Percentiles rank a stretch among this genome's conserved stretches.
phyloP scores from a whole-genome alignment of 2,888 invertebrate species.

The Cerastis leucographa region DNA sequence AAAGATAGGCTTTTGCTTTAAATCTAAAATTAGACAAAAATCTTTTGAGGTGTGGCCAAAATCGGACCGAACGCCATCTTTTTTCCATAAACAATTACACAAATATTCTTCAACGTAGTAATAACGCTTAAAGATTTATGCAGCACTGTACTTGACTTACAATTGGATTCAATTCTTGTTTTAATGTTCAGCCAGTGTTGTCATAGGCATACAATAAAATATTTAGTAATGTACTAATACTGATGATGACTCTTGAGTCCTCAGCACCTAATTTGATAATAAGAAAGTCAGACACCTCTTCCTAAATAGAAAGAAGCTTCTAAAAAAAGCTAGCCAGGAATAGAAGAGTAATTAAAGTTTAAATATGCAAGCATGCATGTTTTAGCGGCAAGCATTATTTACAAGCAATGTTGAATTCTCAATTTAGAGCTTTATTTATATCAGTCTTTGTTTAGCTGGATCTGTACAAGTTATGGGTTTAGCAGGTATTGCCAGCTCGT shows the following conservation, averaged over 20 bases:
- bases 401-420: not conserved
- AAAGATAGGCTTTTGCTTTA: slow-evolving; percentile 47
- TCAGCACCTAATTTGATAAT: not conserved
- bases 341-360: not conserved
- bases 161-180: not conserved
- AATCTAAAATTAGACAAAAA: slow-evolving; percentile 9
- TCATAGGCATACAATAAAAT: not conserved
- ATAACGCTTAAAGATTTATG: not conserved
- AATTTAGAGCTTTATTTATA: slow-evolving; percentile 15
- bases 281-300: not conserved
- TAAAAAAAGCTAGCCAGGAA: not conserved
- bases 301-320: not conserved
- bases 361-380: too few species aligned
- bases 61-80: not conserved
- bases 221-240: too few species aligned
- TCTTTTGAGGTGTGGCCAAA: not conserved
- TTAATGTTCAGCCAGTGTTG: not conserved
- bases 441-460: slow-evolving; percentile 3
- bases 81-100: not conserved
- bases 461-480: slow-evolving; percentile 19
- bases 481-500: not conserved
- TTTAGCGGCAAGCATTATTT: not conserved
- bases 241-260: not conserved
- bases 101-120: not conserved
- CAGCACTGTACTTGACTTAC: not conserved